phyloP scores from a whole-genome alignment of 2,797 vertebrate species.

The Schizopygopsis malacanthus region DNA sequence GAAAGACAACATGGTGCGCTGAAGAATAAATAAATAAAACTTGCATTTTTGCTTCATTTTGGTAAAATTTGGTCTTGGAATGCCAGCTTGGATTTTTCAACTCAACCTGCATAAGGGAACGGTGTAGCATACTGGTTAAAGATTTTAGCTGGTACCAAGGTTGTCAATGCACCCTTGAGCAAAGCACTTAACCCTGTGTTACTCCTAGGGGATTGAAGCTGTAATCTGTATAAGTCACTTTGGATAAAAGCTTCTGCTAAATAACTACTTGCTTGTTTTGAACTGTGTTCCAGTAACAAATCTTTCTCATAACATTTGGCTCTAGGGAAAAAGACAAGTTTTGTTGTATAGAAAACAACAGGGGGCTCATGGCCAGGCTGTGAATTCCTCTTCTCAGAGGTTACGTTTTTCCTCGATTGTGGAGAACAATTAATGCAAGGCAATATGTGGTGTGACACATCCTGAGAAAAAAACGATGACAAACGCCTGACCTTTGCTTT shows the following conservation, averaged over 20 bases:
- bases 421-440: slow-evolving; percentile 63
- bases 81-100: background rate
- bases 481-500: slow-evolving; percentile 66
- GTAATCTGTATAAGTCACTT: slow-evolving; percentile 18
- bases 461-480: slow-evolving; percentile 53
- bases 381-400: background rate
- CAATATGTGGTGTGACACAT: slow-evolving; percentile 60
- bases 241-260: slow-evolving; percentile 22
- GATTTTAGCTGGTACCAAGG: slow-evolving; percentile 14
- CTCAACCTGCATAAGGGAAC: background rate
- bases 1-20: background rate
- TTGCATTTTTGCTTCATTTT: background rate
- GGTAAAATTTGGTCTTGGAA: background rate
- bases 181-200: slow-evolving; percentile 38
- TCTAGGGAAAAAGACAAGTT: slow-evolving; percentile 2
- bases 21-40: slow-evolving; percentile 2
- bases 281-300: background rate
- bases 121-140: background rate
- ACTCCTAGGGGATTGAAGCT: slow-evolving; percentile 21
- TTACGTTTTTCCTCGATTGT: background rate
- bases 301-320: background rate
- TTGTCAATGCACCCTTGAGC: slow-evolving; percentile 20
- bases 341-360: background rate
- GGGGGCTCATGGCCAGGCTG: slow-evolving; percentile 6
- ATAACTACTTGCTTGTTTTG: slow-evolving; percentile 7